Base-by-base conservation (phyloP, 2,888 invertebrate species). In the Drepana falcataria region DNA sequence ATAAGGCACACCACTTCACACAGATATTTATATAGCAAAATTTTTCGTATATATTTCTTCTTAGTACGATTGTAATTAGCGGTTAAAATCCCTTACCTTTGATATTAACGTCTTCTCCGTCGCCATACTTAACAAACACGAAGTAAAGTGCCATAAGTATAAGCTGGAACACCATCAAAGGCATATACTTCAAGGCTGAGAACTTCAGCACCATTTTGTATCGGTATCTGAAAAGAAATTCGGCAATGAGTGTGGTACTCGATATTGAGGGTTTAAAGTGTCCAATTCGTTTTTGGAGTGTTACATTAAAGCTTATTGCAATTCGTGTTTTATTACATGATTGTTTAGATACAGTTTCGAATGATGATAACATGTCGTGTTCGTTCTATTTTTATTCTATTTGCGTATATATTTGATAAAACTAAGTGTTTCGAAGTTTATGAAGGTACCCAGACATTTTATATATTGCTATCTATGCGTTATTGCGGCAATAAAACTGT, bases 91-190 rank as follows among this genome's bases (percentile, higher is more conserved):
- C 40, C 69, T 75, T 64, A 88, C 88, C 88, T 73, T 65, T 74
- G 35, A 80, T 52, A 41, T 71, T 58, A 7, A 63, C 66, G 7
- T 80, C 68, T 2, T 68, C 64, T 2, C 66, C 72, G 1, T 75
- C 80, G 0, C 78, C 82, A 56, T 89, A 88, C 51, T 67, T 72
- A 6, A 77, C 79, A 59, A 85, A 89, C 21, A 81, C 56, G 58
- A 87, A 79, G 64, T 69, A 90, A 34, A 90, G 56, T 1, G 65
- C 74, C 80, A 87, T 73, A 3, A 90, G 63, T 2, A 88, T 56
- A 6, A 89, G 37, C 59, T 90, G 88, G 57, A 89, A 83, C 53
- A 77, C 72, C 76, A 90, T 56, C 51, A 89, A 58, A 0, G 89
- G 85, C 48, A 69, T 51, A 58, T 85, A 90, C 69, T 79, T 81